Evolutionary conservation across 2,113 vertebrate genomes (phyloP).

Genomic region (Gila orcuttii): DNA sequence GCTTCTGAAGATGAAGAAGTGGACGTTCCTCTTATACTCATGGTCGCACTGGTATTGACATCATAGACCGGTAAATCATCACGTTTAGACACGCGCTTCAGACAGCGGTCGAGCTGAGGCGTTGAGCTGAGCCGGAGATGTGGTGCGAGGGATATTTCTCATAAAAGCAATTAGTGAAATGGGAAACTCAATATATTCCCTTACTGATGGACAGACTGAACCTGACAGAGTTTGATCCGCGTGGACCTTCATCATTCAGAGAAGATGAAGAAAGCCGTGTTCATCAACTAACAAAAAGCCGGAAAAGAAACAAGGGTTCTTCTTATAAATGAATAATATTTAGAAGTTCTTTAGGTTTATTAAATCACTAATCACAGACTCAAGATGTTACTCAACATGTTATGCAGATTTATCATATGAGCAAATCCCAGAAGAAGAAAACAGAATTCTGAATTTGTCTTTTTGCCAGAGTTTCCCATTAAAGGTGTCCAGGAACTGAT

Average conservation of each 20-base stretch:
- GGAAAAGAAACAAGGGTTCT: background rate
- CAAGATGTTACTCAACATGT: background rate
- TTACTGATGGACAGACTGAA: background rate
- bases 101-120: too few species aligned
- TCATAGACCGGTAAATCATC: too few species aligned
- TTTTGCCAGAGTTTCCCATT: background rate
- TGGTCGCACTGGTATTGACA: too few species aligned
- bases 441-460: background rate
- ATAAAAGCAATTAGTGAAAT: background rate
- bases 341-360: background rate
- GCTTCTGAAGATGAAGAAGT: too few species aligned
- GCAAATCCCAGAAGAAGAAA: background rate
- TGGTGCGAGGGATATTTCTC: background rate
- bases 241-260: background rate
- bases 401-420: background rate
- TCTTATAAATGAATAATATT: background rate
- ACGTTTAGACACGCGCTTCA: too few species aligned
- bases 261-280: too few species aligned
- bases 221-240: background rate
- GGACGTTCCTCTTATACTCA: too few species aligned
- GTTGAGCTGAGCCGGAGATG: too few species aligned
- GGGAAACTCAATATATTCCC: background rate
- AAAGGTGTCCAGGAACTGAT: slow-evolving; percentile 2
- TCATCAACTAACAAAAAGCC: background rate
- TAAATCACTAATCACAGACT: background rate